A percentile compares a stretch with the other conserved stretches of the same genome.
These are phyloP conservation scores for Odobenus rosmarus DNA, from an alignment of 2,113 vertebrate species.

Conservation along the genomic window DNA sequence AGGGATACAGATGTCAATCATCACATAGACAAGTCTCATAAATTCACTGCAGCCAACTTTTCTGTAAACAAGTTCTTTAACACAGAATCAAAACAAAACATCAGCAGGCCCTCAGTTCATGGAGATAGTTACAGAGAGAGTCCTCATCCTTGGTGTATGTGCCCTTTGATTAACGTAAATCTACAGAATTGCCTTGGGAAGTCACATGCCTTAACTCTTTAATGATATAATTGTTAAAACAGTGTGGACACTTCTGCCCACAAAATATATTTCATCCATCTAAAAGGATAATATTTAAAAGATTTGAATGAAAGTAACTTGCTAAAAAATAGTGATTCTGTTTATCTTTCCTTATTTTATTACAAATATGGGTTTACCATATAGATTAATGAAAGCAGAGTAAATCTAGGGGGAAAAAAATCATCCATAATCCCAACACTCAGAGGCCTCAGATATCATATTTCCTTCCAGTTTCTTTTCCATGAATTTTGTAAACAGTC, in stretches of 20 bases:
- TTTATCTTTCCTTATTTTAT: background rate
- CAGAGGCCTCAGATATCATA: background rate
- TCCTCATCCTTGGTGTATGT: background rate
- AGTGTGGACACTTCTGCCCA: background rate
- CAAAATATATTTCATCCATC: constrained; percentile 17
- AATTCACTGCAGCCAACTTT: background rate
- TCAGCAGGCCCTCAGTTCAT: background rate
- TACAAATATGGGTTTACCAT: background rate
- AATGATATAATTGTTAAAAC: background rate
- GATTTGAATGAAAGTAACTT: constrained; percentile 9
- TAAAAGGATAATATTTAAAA: background rate
- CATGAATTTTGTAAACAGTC: constrained; percentile 17
- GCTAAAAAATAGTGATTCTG: background rate
- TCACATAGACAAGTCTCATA: background rate
- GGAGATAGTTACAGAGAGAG: background rate
- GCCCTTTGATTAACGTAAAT: background rate
- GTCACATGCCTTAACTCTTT: background rate
- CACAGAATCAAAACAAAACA: background rate
- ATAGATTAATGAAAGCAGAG: constrained; percentile 12
- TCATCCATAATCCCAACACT: background rate
- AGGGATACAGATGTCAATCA: background rate
- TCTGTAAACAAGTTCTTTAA: background rate
- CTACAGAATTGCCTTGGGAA: background rate
- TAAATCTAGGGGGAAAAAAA: background rate
- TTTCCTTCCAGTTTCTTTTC: background rate